Percentiles rank a stretch among this genome's conserved stretches.
Evolutionary conservation across 1,140 invertebrate species (phyloP).

Genomic region (Macrostomum lignano): DNA sequence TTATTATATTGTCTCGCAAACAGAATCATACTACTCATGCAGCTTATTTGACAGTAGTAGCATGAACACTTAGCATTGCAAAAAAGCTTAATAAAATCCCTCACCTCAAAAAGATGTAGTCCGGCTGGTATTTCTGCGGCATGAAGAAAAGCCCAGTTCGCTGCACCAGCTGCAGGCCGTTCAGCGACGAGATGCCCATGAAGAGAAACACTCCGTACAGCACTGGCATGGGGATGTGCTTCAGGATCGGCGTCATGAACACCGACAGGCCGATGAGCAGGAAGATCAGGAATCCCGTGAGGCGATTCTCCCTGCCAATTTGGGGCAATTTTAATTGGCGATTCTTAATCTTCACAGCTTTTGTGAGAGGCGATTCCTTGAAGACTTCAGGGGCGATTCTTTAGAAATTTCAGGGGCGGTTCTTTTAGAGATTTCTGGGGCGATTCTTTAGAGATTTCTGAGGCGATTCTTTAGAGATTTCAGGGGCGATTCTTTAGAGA

Average conservation of each 20-base stretch:
- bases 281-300: constrained; percentile 81
- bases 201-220: constrained; percentile 92
- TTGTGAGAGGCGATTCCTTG: too few relatives aligned
- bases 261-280: constrained; percentile 78
- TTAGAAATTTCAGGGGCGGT: too few relatives aligned
- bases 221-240: constrained; percentile 57
- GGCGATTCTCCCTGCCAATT: constrained; percentile 52
- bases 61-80: background rate
- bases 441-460: too few relatives aligned
- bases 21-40: too few relatives aligned
- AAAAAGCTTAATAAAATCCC: background rate
- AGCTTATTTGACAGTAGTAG: too few relatives aligned
- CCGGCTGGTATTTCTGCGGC: constrained; percentile 66
- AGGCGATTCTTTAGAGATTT: too few relatives aligned
- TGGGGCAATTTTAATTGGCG: constrained; percentile 4
- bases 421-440: too few relatives aligned
- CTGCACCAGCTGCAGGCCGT: constrained; percentile 70
- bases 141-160: constrained; percentile 53
- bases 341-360: constrained; percentile 62
- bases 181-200: constrained; percentile 84
- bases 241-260: constrained; percentile 53
- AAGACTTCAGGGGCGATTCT: too few relatives aligned
- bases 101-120: constrained; percentile 1
- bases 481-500: too few relatives aligned
- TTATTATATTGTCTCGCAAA: too few relatives aligned